Evolutionary conservation across 2,888 invertebrate genomes (phyloP), one percentile per base, ranked within the genome.

Genomic region (Erannis defoliaria): DNA sequence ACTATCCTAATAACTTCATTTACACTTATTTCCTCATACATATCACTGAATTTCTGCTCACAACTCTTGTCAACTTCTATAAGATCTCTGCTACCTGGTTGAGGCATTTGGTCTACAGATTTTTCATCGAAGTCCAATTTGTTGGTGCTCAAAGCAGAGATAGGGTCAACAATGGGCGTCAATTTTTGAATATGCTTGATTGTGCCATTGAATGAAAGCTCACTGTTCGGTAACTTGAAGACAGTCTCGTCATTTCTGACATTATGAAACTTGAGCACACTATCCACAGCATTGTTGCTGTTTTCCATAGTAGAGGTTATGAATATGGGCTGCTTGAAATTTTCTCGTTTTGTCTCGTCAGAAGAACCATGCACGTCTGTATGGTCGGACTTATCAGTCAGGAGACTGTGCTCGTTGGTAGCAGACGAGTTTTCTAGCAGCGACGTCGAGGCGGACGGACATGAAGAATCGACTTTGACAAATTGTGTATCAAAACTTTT

Each of bases 281-380:
- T 88, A 61, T 93, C 93, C 2, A 93, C 89, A 4, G 93, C 93
- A 81, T 93, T 93, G 67, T 90, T 93, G 65, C 93, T 93, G 62
- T 93, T 93, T 73, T 93, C 93, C 93, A 93, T 93, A 46, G 90
- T 93, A 64, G 92, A 89, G 72, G 90, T 88, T 82, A 92, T 86
- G 46, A 93, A 90, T 49, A 90, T 80, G 19, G 90, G 85, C 48
- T 84, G 85, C 62, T 87, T 89, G 63, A 82, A 79, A 55, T 73
- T 70, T 62, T 81, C 82, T 6, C 78, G 79, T 73, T 86, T 89
- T 0, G 85, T 87, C 58, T 91, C 91, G 67, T 91, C 91, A 0
- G 88, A 90, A 4, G 88, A 86, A 12, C 82, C 73, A 2, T 84
- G 88, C 26, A 81, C 76, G 66, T 88, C 88, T 5, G 80, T 76